A percentile compares a stretch with the other conserved stretches of the same genome.
Conservation (phyloP, 2,113 vertebrate genomes). For the Danio rerio region DNA sequence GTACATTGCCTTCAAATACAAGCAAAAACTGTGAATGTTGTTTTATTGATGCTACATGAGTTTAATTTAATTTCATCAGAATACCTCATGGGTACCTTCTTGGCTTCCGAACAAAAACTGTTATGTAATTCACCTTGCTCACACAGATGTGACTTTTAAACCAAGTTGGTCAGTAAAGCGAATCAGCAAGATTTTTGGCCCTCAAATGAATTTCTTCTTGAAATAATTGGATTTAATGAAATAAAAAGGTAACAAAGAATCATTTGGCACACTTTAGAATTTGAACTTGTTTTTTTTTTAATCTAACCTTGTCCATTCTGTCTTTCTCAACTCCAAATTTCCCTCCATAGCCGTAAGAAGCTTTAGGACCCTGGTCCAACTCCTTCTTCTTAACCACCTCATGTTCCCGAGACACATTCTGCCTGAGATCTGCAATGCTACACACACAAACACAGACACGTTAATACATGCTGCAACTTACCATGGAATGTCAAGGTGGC, state of each 20-base stretch:
- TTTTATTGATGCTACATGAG: no score
- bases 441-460: slow-evolving; percentile 41
- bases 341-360: slow-evolving; percentile 94
- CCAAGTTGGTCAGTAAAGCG: no score
- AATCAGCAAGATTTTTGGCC: no score
- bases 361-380: slow-evolving; percentile 82
- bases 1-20: no score
- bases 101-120: no score
- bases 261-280: neutral
- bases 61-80: no score
- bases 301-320: slow-evolving; percentile 91
- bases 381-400: slow-evolving; percentile 88
- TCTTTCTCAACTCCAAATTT: slow-evolving; percentile 93
- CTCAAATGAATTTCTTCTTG: neutral
- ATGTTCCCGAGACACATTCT: slow-evolving; percentile 87
- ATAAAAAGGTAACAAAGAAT: neutral
- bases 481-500: neutral
- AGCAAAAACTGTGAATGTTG: no score
- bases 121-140: no score
- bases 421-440: slow-evolving; percentile 89
- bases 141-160: no score
- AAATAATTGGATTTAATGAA: neutral
- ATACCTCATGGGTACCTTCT: no score
- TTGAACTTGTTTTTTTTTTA: no score
- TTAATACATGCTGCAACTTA: slow-evolving; percentile 20